Evolutionary conservation across 1,140 invertebrate species (phyloP).

Genomic region (Doryteuthis pealeii): DNA sequence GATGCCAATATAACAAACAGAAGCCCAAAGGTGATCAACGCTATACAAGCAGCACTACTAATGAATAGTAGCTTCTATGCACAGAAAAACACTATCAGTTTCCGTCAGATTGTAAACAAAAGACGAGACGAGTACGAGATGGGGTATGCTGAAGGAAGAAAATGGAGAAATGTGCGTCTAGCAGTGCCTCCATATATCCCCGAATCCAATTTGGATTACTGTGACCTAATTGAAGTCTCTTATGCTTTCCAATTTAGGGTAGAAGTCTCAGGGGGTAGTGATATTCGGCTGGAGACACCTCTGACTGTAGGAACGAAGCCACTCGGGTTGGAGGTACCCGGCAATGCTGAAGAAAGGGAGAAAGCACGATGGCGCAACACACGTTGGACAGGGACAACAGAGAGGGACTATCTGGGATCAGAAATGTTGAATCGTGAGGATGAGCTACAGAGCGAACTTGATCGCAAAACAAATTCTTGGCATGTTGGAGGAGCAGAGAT

Average conservation of each 20-base stretch:
- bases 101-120: slow-evolving; percentile 56
- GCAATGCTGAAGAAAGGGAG: slow-evolving; percentile 9
- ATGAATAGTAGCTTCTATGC: slow-evolving; percentile 54
- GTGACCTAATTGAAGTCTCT: slow-evolving; percentile 56
- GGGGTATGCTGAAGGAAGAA: slow-evolving; percentile 47
- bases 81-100: slow-evolving; percentile 40
- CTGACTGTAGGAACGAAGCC: slow-evolving; percentile 44
- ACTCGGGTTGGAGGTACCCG: slow-evolving; percentile 33
- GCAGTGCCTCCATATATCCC: slow-evolving; percentile 57
- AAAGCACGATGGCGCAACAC: slow-evolving; percentile 27
- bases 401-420: slow-evolving; percentile 8
- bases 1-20: slow-evolving; percentile 50
- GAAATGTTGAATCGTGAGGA: not conserved
- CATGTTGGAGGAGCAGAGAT: not conserved
- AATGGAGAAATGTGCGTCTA: slow-evolving; percentile 53
- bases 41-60: slow-evolving; percentile 49
- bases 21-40: slow-evolving; percentile 43
- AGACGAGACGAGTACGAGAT: slow-evolving; percentile 53
- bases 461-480: slow-evolving; percentile 5
- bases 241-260: slow-evolving; percentile 54
- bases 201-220: slow-evolving; percentile 51
- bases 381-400: slow-evolving; percentile 36
- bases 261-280: slow-evolving; percentile 44
- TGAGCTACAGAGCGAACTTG: not conserved
- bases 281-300: slow-evolving; percentile 42